Evolutionary conservation across 2,888 invertebrate genomes (phyloP).

Genomic region (Perizoma flavofasciatum): DNA sequence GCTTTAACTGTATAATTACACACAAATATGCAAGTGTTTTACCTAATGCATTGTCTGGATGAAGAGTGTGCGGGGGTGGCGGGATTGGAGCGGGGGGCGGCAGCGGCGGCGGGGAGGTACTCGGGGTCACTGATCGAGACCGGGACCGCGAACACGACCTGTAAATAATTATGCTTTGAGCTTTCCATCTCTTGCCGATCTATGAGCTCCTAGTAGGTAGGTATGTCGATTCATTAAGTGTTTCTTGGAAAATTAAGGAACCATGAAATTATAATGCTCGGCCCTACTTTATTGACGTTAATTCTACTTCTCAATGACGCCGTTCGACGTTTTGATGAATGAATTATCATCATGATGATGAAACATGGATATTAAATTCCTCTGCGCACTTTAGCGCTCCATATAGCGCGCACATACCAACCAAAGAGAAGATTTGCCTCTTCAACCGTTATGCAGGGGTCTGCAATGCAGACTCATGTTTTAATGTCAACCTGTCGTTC

Average conservation of each 20-base stretch:
- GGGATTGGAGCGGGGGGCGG: slow-evolving; percentile 63
- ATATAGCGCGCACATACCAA: no score
- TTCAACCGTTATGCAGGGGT: neutral
- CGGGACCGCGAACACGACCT: slow-evolving; percentile 67
- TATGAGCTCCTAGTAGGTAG: slow-evolving; percentile 32
- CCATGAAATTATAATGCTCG: slow-evolving; percentile 4
- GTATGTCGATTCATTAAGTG: slow-evolving; percentile 23
- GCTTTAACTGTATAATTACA: slow-evolving; percentile 26
- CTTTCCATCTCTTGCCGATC: slow-evolving; percentile 25
- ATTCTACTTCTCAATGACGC: neutral
- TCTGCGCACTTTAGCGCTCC: no score
- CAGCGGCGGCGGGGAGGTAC: slow-evolving; percentile 64
- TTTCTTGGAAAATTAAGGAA: slow-evolving; percentile 5
- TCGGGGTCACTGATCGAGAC: slow-evolving; percentile 77
- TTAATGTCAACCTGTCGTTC: no score
- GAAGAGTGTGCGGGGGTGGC: slow-evolving; percentile 75
- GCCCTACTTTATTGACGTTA: slow-evolving; percentile 8
- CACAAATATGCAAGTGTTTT: slow-evolving; percentile 40
- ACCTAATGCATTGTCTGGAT: slow-evolving; percentile 80
- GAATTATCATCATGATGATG: no score
- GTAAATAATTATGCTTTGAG: slow-evolving; percentile 33
- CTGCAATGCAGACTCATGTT: neutral
- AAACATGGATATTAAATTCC: no score
- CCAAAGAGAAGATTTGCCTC: neutral
- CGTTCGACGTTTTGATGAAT: neutral